These are phyloP conservation scores for Aquatica leii DNA, from an alignment of 2,888 invertebrate genomes.

Conservation along the genomic window DNA sequence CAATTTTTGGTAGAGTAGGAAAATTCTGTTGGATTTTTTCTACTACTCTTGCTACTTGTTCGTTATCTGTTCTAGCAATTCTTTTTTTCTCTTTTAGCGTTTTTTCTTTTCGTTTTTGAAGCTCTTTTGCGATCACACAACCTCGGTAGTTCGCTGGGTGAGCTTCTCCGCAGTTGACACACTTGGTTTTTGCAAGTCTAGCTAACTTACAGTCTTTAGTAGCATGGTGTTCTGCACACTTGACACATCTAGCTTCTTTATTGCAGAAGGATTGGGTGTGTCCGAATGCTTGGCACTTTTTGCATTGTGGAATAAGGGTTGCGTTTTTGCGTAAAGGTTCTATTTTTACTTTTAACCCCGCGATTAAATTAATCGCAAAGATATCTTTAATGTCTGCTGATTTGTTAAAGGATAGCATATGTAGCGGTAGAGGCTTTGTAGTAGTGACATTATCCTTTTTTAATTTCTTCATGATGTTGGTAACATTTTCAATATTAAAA, in stretches of 20 bases:
- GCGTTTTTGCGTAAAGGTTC: conserved; percentile 20
- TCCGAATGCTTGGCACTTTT: conserved; percentile 23
- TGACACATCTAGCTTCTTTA: conserved; percentile 37
- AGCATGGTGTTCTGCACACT: conserved; percentile 31
- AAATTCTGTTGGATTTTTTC: conserved; percentile 17
- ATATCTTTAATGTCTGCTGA: conserved; percentile 17
- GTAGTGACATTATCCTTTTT: conserved; percentile 15
- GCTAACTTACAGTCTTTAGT: conserved; percentile 38
- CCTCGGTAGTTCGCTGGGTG: conserved; percentile 46
- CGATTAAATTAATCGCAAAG: conserved; percentile 16
- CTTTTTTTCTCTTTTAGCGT: not conserved
- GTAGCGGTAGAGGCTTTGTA: conserved; percentile 18
- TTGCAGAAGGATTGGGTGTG: conserved; percentile 38
- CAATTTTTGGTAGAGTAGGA: conserved; percentile 10
- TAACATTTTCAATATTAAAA: conserved; percentile 15
- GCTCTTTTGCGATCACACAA: conserved; percentile 35
- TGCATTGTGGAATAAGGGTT: conserved; percentile 14
- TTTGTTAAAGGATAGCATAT: conserved; percentile 22
- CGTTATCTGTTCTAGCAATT: conserved; percentile 8
- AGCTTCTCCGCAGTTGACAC: conserved; percentile 38
- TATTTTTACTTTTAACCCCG: conserved; percentile 24
- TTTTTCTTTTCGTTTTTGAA: conserved; percentile 28
- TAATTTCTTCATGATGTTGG: conserved; percentile 20
- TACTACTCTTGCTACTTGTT: conserved; percentile 7
- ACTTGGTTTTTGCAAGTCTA: conserved; percentile 32